Conservation (phyloP, 2,113 vertebrate species). For the Nothocercus julius region DNA sequence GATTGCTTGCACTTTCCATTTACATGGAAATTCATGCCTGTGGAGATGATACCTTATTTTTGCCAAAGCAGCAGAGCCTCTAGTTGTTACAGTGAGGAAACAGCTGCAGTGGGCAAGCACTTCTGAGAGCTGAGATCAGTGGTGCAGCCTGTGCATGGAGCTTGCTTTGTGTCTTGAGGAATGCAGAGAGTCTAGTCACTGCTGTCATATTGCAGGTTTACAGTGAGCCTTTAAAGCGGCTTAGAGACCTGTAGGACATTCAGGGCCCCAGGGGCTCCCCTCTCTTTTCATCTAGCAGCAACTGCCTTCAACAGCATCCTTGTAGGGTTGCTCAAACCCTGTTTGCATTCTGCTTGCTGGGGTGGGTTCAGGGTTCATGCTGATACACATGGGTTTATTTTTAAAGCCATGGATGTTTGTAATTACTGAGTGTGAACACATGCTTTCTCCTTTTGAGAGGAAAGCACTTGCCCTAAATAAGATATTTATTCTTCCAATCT, state of each 20-base stretch:
- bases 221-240: neutral
- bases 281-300: neutral
- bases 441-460: conserved; percentile 35
- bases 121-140: neutral
- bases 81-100: neutral
- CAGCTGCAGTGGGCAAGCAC: neutral
- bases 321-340: neutral
- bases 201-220: neutral
- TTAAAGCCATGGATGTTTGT: conserved; percentile 9
- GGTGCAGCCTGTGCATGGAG: neutral
- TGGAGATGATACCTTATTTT: neutral
- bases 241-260: neutral
- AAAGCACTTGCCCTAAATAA: conserved; percentile 14
- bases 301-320: neutral
- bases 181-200: neutral
- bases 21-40: conserved; percentile 27
- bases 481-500: conserved; percentile 50
- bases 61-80: conserved; percentile 19
- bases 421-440: conserved; percentile 57
- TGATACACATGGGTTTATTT: neutral
- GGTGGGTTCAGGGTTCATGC: neutral
- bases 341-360: neutral
- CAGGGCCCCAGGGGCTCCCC: neutral
- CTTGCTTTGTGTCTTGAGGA: neutral
- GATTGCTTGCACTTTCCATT: conserved; percentile 43